These are phyloP conservation scores for Scolopax mira DNA, from an alignment of 2,113 vertebrate species.

Conservation along the genomic window DNA sequence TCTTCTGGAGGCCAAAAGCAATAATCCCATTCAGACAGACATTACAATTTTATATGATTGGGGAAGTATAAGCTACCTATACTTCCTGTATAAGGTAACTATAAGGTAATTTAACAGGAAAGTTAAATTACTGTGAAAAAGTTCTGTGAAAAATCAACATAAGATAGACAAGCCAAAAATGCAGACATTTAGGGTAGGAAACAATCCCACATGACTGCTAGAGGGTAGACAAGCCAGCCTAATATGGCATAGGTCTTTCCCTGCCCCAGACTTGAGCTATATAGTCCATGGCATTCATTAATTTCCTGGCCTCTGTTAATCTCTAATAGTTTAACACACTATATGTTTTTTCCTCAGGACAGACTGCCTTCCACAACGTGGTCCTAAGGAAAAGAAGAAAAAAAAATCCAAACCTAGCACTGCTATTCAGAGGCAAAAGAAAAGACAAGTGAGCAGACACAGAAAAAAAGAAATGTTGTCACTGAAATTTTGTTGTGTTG, in stretches of 20 bases:
- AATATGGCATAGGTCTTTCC: neutral
- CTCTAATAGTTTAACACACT: neutral
- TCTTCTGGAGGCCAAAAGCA: conserved; percentile 8
- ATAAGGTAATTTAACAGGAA: neutral
- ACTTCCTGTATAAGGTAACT: neutral
- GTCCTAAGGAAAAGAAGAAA: neutral
- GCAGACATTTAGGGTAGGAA: neutral
- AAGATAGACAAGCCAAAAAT: neutral
- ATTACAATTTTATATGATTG: neutral
- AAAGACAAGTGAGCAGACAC: neutral
- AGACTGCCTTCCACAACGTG: neutral
- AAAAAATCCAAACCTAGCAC: neutral
- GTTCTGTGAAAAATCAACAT: neutral
- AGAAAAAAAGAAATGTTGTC: neutral
- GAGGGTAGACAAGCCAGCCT: neutral
- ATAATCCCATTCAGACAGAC: neutral
- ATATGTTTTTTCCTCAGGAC: neutral
- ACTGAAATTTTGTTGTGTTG: conserved; percentile 41
- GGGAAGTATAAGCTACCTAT: neutral
- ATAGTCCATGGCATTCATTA: neutral
- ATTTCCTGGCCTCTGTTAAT: neutral
- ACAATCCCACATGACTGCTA: neutral
- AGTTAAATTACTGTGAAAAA: neutral
- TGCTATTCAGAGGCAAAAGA: neutral
- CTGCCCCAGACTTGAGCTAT: neutral